Conservation (phyloP, 2,797 vertebrate species). For the Neopelma chrysocephalum region DNA sequence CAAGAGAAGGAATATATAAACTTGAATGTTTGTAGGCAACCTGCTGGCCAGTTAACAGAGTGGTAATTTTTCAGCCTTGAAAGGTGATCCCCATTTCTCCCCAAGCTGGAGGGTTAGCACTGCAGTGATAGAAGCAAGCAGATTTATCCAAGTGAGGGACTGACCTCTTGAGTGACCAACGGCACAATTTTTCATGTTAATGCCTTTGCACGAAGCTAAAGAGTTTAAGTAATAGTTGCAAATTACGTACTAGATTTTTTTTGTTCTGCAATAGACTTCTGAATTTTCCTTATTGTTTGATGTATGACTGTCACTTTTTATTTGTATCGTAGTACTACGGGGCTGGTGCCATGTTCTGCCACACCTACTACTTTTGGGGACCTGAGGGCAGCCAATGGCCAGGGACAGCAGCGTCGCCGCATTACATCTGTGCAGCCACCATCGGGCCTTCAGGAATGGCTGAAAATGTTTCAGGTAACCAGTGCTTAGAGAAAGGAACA, state of each 20-base stretch:
- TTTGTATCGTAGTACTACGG: conserved; percentile 83
- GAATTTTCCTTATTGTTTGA: neutral
- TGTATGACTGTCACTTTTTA: neutral
- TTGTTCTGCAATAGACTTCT: neutral
- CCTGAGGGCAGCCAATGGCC: conserved; percentile 94
- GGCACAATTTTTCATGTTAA: neutral
- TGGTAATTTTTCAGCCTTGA: neutral
- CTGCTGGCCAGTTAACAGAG: neutral
- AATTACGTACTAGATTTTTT: neutral
- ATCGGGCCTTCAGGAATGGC: conserved; percentile 97
- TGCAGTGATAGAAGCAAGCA: neutral
- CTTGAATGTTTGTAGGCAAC: neutral
- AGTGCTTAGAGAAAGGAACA: neutral
- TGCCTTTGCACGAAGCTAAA: neutral
- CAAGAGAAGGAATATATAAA: neutral
- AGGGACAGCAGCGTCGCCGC: conserved; percentile 94
- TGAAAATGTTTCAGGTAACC: conserved; percentile 98
- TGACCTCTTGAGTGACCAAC: neutral
- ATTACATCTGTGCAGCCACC: conserved; percentile 97
- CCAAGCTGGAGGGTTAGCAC: neutral
- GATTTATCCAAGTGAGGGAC: neutral
- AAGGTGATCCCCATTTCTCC: neutral
- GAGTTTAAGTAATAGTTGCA: neutral
- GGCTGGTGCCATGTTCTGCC: conserved; percentile 94
- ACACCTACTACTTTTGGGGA: conserved; percentile 98